These are phyloP conservation scores for Maccullochella peelii DNA, from an alignment of 2,113 vertebrate genomes.

Conservation along the genomic window DNA sequence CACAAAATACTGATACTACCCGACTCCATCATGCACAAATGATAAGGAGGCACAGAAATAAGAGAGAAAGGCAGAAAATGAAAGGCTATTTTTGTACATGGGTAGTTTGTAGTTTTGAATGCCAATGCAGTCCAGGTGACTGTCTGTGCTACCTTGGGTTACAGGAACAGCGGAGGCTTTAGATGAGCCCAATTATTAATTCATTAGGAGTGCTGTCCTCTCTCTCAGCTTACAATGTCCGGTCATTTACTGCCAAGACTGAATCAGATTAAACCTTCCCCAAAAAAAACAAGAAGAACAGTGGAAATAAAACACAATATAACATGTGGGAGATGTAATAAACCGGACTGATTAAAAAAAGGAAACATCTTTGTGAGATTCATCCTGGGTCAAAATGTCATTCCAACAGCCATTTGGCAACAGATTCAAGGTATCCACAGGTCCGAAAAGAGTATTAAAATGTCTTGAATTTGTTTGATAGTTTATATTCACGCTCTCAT, in stretches of 20 bases:
- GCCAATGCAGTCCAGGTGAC: neutral
- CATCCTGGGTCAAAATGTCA: too few relatives aligned
- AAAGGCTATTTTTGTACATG: neutral
- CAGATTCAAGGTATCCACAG: too few relatives aligned
- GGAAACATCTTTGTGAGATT: too few relatives aligned
- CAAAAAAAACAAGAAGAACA: neutral
- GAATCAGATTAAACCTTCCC: conserved; percentile 17
- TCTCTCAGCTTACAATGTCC: conserved; percentile 48
- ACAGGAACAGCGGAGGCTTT: conserved; percentile 44
- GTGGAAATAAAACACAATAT: neutral
- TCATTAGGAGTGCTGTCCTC: conserved; percentile 37
- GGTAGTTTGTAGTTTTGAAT: conserved; percentile 17
- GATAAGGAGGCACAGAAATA: neutral
- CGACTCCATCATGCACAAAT: neutral
- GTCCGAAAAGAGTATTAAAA: too few relatives aligned
- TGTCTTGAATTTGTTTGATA: too few relatives aligned
- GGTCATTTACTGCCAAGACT: neutral
- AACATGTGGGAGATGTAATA: neutral
- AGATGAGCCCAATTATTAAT: conserved; percentile 55
- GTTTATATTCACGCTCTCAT: too few relatives aligned
- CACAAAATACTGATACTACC: neutral
- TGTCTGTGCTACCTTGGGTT: conserved; percentile 42
- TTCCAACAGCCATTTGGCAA: too few relatives aligned
- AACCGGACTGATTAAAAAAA: too few relatives aligned
- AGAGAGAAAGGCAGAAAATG: neutral